phyloP scores from a whole-genome alignment of 2,888 invertebrate genomes.

The Rotaria macrura region DNA sequence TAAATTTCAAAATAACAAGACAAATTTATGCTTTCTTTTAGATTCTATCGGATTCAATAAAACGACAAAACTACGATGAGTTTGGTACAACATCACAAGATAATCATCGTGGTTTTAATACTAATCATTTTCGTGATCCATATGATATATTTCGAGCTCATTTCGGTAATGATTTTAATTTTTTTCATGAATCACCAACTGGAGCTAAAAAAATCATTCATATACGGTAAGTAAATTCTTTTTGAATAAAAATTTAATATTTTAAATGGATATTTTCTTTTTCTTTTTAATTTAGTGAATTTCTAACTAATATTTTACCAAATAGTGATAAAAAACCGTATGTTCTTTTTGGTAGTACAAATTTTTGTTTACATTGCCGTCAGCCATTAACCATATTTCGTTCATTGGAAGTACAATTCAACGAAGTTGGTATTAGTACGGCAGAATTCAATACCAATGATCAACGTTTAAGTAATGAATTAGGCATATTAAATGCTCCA shows the following conservation, averaged over 20 bases:
- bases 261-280: neutral
- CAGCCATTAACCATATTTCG: slow-evolving; percentile 73
- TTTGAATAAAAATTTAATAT: neutral
- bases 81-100: slow-evolving; percentile 64
- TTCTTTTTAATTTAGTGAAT: too few relatives aligned
- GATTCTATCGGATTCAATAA: slow-evolving; percentile 71
- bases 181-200: neutral
- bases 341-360: slow-evolving; percentile 77
- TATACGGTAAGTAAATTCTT: neutral
- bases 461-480: slow-evolving; percentile 61
- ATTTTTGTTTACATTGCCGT: slow-evolving; percentile 85
- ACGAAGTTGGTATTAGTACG: slow-evolving; percentile 61
- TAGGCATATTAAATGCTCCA: slow-evolving; percentile 71
- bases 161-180: neutral
- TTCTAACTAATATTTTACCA: slow-evolving; percentile 72
- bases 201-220: neutral
- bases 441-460: slow-evolving; percentile 69
- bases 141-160: slow-evolving; percentile 29
- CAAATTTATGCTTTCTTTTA: slow-evolving; percentile 37
- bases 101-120: slow-evolving; percentile 37
- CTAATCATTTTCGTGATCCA: slow-evolving; percentile 24
- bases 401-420: slow-evolving; percentile 69
- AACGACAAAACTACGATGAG: slow-evolving; percentile 71
- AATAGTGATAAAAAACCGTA: slow-evolving; percentile 72
- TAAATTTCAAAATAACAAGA: too few relatives aligned